Evolutionary conservation across 2,113 vertebrate species (phyloP), one percentile per base, ranked within the genome.

Genomic region (Athene noctua): DNA sequence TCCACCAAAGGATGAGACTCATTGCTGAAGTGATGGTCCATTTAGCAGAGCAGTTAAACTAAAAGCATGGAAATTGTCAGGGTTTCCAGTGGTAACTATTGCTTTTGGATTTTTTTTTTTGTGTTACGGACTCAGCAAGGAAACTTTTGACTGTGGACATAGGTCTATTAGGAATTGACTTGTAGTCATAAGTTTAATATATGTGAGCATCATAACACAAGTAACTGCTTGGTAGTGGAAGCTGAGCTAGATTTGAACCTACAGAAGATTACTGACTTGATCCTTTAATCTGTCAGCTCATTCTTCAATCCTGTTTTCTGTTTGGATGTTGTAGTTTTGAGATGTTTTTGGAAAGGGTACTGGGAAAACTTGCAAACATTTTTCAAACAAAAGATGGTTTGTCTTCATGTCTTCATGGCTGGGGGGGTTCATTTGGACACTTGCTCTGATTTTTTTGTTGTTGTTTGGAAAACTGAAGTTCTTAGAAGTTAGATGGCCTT

Each of bases 401-500:
- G 95, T 92, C 92, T 92, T 91, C 63, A 81, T 97, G 95, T 92
- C 92, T 92, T 91, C 63, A 81, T 97, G 95, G 46, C 91, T 95
- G 95, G 80, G 83, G 94, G 95, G 91, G 83, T 93, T 96, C 94
- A 84, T 81, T 89, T 94, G 91, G 95, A 94, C 87, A 96, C 65
- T 96, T 79, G 52, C 52, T 81, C 80, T 91, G 77, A 65, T 5
- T n/a, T 80, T 86, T 85, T 90, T 65, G 38, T 66, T 80, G 40
- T 19, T 92, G 81, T 96, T 97, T 96, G 94, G 65, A 95, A 96
- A 97, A 94, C 83, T 72, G 86, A 95, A 95, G 87, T 97, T 97
- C 96, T 97, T 97, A 97, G 96, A 97, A 95, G 89, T 96, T 91
- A 85, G 89, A 91, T 95, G 89, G 96, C 91, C 86, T 95, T 97